These are phyloP conservation scores for Clarias fuscus DNA, from an alignment of 2,797 vertebrate genomes.

Conservation along the genomic window DNA sequence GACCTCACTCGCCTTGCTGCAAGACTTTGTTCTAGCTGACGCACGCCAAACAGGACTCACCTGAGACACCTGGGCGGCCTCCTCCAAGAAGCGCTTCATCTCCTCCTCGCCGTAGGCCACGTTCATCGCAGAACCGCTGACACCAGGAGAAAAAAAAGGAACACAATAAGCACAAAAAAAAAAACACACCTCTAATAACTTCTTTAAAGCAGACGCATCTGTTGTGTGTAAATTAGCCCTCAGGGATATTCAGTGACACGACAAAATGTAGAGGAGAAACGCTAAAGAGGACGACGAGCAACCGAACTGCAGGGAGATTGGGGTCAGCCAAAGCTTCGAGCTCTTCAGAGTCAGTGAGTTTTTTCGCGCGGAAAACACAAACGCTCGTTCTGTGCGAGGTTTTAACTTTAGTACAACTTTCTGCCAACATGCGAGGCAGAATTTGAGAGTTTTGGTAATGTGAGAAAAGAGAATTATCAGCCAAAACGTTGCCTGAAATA, in stretches of 20 bases:
- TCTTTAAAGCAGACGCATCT: constrained; percentile 12
- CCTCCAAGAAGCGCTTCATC: constrained; percentile 93
- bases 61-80: constrained; percentile 93
- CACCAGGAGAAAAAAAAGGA: constrained; percentile 4
- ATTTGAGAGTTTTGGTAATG: not conserved
- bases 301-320: not conserved
- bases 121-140: constrained; percentile 94
- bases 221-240: not conserved
- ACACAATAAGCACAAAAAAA: constrained; percentile 19
- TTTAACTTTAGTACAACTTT: not conserved
- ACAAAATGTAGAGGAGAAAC: not conserved
- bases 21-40: not conserved
- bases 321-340: constrained; percentile 1
- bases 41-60: constrained; percentile 67
- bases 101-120: constrained; percentile 87
- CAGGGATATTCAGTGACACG: not conserved
- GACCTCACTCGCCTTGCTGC: not conserved
- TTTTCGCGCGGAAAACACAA: not conserved
- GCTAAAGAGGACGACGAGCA: not conserved
- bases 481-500: not conserved
- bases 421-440: not conserved
- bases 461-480: constrained; percentile 13
- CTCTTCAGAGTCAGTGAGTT: not conserved
- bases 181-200: constrained; percentile 11
- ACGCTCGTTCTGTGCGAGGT: not conserved